Evolutionary conservation across 2,888 invertebrate genomes (phyloP).

Genomic region (Chrysolina americana): DNA sequence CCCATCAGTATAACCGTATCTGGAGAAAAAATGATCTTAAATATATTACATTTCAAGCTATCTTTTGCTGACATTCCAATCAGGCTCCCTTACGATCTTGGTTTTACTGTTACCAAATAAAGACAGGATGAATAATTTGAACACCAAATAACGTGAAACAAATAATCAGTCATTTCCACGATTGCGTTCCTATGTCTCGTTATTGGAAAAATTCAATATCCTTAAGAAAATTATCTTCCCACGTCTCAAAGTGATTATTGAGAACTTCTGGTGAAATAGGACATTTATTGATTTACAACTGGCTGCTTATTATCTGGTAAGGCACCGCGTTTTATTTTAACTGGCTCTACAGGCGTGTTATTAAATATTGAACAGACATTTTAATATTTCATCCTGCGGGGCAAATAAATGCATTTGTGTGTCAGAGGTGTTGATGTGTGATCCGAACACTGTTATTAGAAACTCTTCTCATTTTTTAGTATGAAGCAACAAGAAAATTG

Average conservation of each 20-base stretch:
- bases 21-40: too few relatives aligned
- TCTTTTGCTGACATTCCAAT: too few relatives aligned
- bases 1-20: too few relatives aligned
- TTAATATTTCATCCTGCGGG: constrained; percentile 64
- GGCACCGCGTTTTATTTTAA: constrained; percentile 65
- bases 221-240: constrained; percentile 41
- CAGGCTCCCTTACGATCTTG: too few relatives aligned
- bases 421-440: constrained; percentile 62
- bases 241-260: constrained; percentile 47
- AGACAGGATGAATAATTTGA: too few relatives aligned
- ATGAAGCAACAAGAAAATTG: constrained; percentile 21
- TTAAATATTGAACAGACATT: constrained; percentile 68
- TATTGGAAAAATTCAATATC: constrained; percentile 41
- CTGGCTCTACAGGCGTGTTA: constrained; percentile 49
- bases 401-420: constrained; percentile 65
- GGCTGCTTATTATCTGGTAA: constrained; percentile 66
- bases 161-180: constrained; percentile 25
- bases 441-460: constrained; percentile 59
- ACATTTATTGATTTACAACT: constrained; percentile 67
- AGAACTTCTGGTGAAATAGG: constrained; percentile 56
- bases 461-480: constrained; percentile 35
- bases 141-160: background rate
- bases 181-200: constrained; percentile 34
- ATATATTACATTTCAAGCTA: too few relatives aligned
- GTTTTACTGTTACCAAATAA: too few relatives aligned